Evolutionary conservation across 1,140 invertebrate genomes (phyloP).

Genomic region (Zaprionus inermis): DNA sequence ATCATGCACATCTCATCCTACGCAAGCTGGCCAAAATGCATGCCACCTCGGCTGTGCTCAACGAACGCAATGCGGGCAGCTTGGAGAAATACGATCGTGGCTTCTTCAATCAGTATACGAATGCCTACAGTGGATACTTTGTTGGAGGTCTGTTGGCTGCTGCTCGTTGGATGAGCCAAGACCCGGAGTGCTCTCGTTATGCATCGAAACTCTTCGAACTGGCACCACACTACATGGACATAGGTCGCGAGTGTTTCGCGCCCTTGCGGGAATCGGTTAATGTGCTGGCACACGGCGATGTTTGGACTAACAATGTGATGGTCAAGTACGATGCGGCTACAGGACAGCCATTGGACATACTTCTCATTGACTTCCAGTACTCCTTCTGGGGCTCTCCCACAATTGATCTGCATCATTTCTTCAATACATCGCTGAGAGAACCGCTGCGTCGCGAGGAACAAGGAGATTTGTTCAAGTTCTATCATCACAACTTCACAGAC

Average conservation of each 20-base stretch:
- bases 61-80: constrained; percentile 58
- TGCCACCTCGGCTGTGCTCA: constrained; percentile 84
- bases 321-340: constrained; percentile 86
- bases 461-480: constrained; percentile 66
- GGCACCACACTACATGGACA: constrained; percentile 74
- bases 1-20: constrained; percentile 85
- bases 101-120: constrained; percentile 75
- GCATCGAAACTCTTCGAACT: constrained; percentile 68
- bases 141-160: constrained; percentile 66
- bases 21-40: constrained; percentile 86
- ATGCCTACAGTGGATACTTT: constrained; percentile 73
- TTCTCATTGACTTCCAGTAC: constrained; percentile 82
- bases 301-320: constrained; percentile 89
- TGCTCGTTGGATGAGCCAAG: constrained; percentile 64
- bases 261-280: constrained; percentile 85
- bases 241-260: constrained; percentile 65
- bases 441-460: constrained; percentile 60
- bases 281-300: constrained; percentile 88
- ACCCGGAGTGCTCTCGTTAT: constrained; percentile 55
- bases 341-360: constrained; percentile 84
- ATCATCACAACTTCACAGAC: constrained; percentile 64
- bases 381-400: constrained; percentile 79
- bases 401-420: constrained; percentile 78
- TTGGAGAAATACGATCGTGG: constrained; percentile 74
- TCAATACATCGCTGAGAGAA: constrained; percentile 77